Conservation (phyloP, 2,797 vertebrate species). For the Allobates femoralis region DNA sequence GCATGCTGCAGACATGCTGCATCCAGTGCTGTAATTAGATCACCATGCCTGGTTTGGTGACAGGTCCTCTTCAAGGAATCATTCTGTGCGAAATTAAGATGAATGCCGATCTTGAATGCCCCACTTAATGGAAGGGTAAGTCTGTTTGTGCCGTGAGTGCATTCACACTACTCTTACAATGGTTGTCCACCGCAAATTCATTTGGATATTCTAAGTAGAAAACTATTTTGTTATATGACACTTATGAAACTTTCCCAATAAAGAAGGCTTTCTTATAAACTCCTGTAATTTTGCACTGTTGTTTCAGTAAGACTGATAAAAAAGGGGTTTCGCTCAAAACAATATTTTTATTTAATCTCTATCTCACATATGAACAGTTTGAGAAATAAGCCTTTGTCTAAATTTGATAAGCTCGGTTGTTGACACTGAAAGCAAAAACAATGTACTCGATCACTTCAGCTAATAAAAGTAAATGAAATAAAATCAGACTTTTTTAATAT, state of each 20-base stretch:
- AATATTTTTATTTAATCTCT: slow-evolving; percentile 27
- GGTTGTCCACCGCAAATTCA: neutral
- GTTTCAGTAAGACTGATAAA: neutral
- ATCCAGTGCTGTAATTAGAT: no score
- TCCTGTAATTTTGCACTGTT: neutral
- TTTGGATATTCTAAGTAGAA: neutral
- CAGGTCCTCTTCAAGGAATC: no score
- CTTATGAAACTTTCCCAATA: neutral
- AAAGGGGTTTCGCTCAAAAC: neutral
- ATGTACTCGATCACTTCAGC: slow-evolving; percentile 20
- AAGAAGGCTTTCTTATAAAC: neutral
- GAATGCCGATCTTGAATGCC: no score
- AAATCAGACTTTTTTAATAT: slow-evolving; percentile 36
- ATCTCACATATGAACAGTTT: slow-evolving; percentile 17
- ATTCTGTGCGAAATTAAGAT: no score
- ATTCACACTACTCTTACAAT: no score
- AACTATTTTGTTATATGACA: neutral
- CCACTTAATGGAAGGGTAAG: no score
- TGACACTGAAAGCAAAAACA: slow-evolving; percentile 7
- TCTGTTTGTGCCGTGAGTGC: no score
- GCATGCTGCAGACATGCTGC: no score
- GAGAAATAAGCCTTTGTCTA: slow-evolving; percentile 33
- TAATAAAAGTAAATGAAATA: slow-evolving; percentile 39
- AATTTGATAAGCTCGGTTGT: slow-evolving; percentile 27
- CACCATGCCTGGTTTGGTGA: no score